Evolutionary conservation across 2,797 vertebrate species (phyloP), one percentile per base, ranked within the genome.

Genomic region (Prionace glauca): DNA sequence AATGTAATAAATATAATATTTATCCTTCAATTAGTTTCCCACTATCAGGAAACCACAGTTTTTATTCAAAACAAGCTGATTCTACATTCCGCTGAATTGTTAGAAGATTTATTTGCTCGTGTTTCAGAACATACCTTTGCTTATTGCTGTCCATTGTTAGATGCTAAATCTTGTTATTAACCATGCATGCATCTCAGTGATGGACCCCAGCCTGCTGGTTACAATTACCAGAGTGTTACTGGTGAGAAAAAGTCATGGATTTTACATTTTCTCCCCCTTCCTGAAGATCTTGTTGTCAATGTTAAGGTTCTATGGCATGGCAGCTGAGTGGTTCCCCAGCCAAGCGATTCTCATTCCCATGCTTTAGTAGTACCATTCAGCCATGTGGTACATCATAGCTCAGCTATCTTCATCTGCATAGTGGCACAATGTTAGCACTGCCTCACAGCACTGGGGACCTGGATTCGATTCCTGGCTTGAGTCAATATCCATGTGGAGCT

Each of bases 1-100:
- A 91, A 91, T 91, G 60, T 65, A 65, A 91, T 65, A n/a, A 91
- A 91, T 91, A 91, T 65, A 91, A 91, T 18, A 91, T 65, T 91
- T 91, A n/a, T 12, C 60, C 56, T 65, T 91, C 88, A 91, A 91
- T 91, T 91, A 91, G 29, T 20, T 65, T 91, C 60, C 60, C 29
- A 65, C 88, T 60, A 32, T 91, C 60, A 36, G 88, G 12, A n/a
- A 91, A 32, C 29, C 62, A 20, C 56, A 20, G 29, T 65, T 91
- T 65, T 4, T 32, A 62, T 91, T n/a, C 29, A 7, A n/a, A 91
- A 91, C 7, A 32, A n/a, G 56, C 45, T 91, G 50, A 65, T n/a
- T 91, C 10, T 62, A 62, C 88, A 62, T 91, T 62, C 60, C 4
- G 12, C 12, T 7, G 88, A 12, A 32, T 12, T 29, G 29, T 32